Conservation (phyloP, 2,113 vertebrate genomes). For the Podilymbus podiceps region DNA sequence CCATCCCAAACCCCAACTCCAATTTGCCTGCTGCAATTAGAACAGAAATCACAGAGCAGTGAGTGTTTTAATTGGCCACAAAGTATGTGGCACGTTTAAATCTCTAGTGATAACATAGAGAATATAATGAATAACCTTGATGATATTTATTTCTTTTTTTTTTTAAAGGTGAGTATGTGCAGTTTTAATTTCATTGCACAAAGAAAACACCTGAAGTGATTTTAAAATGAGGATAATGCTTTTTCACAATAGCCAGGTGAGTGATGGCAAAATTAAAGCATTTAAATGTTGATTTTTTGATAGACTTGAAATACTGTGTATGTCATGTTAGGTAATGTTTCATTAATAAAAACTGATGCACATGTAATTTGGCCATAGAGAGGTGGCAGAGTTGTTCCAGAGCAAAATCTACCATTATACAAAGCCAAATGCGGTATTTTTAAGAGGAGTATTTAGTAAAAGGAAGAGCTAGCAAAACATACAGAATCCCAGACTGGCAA, state of each 20-base stretch:
- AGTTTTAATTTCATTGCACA: not conserved
- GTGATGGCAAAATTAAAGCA: not conserved
- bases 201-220: not conserved
- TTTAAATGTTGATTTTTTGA: not conserved
- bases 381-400: conserved; percentile 54
- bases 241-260: not conserved
- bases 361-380: conserved; percentile 29
- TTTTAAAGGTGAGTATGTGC: not conserved
- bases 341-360: not conserved
- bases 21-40: not conserved
- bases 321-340: not conserved
- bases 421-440: not conserved
- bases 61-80: not conserved
- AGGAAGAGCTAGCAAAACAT: not conserved
- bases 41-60: not conserved
- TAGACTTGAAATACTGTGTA: not conserved
- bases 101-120: not conserved
- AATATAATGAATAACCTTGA: not conserved
- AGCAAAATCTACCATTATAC: not conserved
- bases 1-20: not conserved
- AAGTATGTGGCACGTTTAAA: not conserved
- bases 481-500: not conserved
- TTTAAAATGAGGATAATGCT: not conserved
- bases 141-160: not conserved
- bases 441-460: not conserved